Percentiles rank a stretch among this genome's conserved stretches.
Evolutionary conservation across 64 coral and sea anemone genomes (phyloP).

Genomic region (Pocillopora damicornis): DNA sequence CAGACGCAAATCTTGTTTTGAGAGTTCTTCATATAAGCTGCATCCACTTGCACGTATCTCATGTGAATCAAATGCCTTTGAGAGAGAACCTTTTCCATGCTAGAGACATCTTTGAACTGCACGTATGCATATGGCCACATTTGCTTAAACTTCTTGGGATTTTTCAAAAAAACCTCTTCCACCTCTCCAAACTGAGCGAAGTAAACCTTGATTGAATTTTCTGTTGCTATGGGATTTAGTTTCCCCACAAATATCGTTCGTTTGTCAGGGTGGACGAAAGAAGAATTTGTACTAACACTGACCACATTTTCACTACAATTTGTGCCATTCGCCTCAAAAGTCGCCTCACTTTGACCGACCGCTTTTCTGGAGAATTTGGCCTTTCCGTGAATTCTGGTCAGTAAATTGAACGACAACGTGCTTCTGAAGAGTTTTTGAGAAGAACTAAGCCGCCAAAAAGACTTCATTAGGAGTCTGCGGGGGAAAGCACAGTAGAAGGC

Average conservation of each 20-base stretch:
- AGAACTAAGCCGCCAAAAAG: not conserved
- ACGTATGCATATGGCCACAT: conserved; percentile 40
- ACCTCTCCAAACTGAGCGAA: conserved; percentile 48
- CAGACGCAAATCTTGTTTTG: conserved; percentile 30
- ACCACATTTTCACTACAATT: not conserved
- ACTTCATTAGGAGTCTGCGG: not conserved
- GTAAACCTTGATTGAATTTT: conserved; percentile 29
- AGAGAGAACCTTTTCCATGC: conserved; percentile 14
- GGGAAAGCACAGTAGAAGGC: not conserved
- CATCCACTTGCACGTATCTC: conserved; percentile 20
- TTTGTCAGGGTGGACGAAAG: conserved; percentile 23
- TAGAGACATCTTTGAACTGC: conserved; percentile 23
- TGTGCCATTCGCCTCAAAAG: not conserved
- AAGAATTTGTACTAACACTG: not conserved
- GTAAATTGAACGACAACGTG: not conserved
- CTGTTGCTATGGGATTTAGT: conserved; percentile 26
- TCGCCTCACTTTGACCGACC: not conserved
- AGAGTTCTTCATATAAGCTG: not conserved
- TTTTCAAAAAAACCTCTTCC: conserved; percentile 19
- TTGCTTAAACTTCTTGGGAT: not conserved
- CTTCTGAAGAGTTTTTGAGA: not conserved
- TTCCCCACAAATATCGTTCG: conserved; percentile 49
- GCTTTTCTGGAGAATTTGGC: not conserved
- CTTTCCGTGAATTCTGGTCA: not conserved
- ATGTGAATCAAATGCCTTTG: conserved; percentile 36